Percentiles rank a stretch among this genome's conserved stretches.
These are phyloP conservation scores for Allobates femoralis DNA, from an alignment of 2,797 vertebrate species.

Conservation along the genomic window DNA sequence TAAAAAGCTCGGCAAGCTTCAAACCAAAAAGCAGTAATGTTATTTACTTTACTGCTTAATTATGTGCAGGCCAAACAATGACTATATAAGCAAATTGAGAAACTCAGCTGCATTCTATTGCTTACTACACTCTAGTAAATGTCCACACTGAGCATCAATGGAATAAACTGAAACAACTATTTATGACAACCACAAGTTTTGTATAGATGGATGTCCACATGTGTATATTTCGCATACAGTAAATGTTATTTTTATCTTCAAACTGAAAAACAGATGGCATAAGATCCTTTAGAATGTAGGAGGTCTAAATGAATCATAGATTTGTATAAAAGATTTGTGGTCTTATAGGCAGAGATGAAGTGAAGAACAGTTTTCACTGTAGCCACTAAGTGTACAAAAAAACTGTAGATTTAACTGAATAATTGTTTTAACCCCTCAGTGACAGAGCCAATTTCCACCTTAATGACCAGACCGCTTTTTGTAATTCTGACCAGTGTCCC, in stretches of 20 bases:
- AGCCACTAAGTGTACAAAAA: too few relatives aligned
- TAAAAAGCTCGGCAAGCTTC: background rate
- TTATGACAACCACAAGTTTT: conserved; percentile 1
- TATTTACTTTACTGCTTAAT: conserved; percentile 43
- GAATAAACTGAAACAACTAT: conserved; percentile 31
- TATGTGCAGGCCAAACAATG: conserved; percentile 29
- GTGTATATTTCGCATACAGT: background rate
- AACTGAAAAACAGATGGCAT: conserved; percentile 4
- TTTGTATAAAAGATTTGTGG: background rate
- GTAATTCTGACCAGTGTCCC: too few relatives aligned
- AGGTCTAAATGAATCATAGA: background rate
- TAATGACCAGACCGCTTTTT: too few relatives aligned
- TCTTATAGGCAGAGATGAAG: background rate
- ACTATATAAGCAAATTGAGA: conserved; percentile 19
- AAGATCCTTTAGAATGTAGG: background rate
- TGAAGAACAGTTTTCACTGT: background rate
- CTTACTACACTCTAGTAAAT: conserved; percentile 37
- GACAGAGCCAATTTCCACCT: too few relatives aligned
- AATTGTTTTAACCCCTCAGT: too few relatives aligned
- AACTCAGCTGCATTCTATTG: conserved; percentile 10
- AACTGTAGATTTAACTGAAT: too few relatives aligned
- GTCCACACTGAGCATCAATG: background rate
- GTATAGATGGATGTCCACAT: conserved; percentile 8
- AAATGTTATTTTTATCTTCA: conserved; percentile 26
- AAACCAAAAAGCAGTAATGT: conserved; percentile 23